Evolutionary conservation across 1,140 invertebrate species (phyloP).

Genomic region (Bombus consobrinus): DNA sequence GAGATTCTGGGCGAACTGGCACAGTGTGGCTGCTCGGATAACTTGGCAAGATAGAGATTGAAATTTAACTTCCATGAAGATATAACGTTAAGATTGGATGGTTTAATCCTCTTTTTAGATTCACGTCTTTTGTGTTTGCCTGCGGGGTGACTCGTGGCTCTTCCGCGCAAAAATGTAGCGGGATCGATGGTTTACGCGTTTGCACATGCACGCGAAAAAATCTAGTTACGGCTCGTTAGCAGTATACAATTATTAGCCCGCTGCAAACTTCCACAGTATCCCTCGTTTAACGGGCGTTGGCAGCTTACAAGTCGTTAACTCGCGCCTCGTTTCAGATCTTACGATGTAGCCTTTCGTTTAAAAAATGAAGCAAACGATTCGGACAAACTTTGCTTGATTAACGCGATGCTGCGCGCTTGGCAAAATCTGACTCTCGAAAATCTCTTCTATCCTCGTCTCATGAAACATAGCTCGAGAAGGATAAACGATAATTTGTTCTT

Average conservation of each 20-base stretch:
- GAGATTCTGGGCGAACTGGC: not conserved
- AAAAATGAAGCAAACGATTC: conserved; percentile 11
- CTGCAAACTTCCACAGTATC: conserved; percentile 24
- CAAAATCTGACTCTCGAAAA: not conserved
- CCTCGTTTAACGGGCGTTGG: not conserved
- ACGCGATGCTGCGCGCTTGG: not conserved
- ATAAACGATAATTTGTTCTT: not conserved
- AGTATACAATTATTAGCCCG: conserved; percentile 43
- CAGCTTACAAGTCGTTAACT: conserved; percentile 22
- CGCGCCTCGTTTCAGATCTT: not conserved
- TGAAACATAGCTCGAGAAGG: not conserved
- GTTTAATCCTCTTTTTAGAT: not conserved
- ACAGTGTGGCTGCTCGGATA: not conserved
- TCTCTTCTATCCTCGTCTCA: too few relatives aligned
- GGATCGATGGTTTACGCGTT: not conserved
- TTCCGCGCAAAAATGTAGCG: not conserved
- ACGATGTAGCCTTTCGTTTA: not conserved
- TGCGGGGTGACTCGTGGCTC: too few relatives aligned
- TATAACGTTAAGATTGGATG: not conserved
- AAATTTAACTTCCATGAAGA: not conserved
- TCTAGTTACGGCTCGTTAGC: conserved; percentile 15
- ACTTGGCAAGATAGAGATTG: not conserved
- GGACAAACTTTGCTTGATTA: not conserved
- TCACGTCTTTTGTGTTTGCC: not conserved
- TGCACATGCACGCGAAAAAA: conserved; percentile 1